phyloP scores from a whole-genome alignment of 2,113 vertebrate genomes.

The Centropristis striata region DNA sequence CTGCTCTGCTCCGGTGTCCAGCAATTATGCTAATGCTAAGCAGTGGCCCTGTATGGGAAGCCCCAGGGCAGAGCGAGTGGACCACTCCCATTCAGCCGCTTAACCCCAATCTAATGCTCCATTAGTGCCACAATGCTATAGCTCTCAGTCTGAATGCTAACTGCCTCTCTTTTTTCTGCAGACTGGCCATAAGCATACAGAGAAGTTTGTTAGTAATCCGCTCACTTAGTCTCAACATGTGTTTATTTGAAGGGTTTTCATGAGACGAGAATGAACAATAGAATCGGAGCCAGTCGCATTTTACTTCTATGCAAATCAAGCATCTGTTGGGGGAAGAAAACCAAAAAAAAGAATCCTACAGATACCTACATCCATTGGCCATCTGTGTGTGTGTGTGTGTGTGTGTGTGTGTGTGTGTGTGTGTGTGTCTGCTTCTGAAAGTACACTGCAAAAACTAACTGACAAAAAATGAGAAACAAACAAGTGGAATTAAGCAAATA shows the following conservation, averaged over 20 bases:
- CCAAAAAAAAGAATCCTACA: neutral
- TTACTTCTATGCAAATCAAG: constrained; percentile 37
- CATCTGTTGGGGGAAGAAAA: neutral
- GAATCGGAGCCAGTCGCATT: constrained; percentile 26
- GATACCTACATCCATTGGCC: neutral
- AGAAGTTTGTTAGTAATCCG: constrained; percentile 73
- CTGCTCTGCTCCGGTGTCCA: constrained; percentile 72
- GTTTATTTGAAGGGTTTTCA: constrained; percentile 58
- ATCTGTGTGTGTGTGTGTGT: neutral
- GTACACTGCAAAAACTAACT: too few species aligned
- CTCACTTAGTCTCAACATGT: constrained; percentile 54
- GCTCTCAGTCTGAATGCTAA: constrained; percentile 71
- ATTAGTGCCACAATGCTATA: constrained; percentile 79
- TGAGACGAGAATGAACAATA: constrained; percentile 49
- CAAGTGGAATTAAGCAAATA: too few species aligned
- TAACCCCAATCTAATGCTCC: constrained; percentile 85
- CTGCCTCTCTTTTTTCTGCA: constrained; percentile 51
- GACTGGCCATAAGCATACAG: constrained; percentile 39
- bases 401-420: constrained; percentile 2
- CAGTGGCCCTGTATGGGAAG: constrained; percentile 63
- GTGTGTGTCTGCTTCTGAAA: neutral
- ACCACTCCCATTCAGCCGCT: constrained; percentile 80
- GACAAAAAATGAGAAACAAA: too few species aligned
- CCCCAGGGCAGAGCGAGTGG: constrained; percentile 70
- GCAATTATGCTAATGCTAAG: constrained; percentile 82